Evolutionary conservation across 1,140 invertebrate species (phyloP).

Genomic region (Patella vulgata): DNA sequence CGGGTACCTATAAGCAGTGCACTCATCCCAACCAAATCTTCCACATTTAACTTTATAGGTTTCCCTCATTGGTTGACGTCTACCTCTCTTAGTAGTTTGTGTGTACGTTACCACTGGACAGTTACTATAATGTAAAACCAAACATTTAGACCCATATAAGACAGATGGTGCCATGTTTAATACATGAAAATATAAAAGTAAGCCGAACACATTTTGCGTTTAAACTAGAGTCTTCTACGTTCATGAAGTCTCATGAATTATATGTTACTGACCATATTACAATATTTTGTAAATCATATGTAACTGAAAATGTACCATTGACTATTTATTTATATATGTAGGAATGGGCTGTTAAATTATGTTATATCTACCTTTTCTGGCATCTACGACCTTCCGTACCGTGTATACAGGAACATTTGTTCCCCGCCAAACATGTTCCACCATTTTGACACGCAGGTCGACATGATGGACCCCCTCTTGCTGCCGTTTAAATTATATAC

Average conservation of each 20-base stretch:
- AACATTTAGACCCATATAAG: too few relatives aligned
- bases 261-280: too few relatives aligned
- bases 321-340: too few relatives aligned
- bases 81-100: slow-evolving; percentile 10
- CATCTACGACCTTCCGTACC: slow-evolving; percentile 32
- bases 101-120: slow-evolving; percentile 33
- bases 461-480: slow-evolving; percentile 4
- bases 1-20: slow-evolving; percentile 35
- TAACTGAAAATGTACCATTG: too few relatives aligned
- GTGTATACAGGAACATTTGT: slow-evolving; percentile 29
- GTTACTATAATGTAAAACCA: slow-evolving; percentile 13
- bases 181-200: too few relatives aligned
- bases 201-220: too few relatives aligned
- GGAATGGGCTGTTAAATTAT: too few relatives aligned
- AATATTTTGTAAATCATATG: too few relatives aligned
- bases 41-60: slow-evolving; percentile 30
- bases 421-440: slow-evolving; percentile 30
- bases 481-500: too few relatives aligned
- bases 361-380: slow-evolving; percentile 30
- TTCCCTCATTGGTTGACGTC: slow-evolving; percentile 23
- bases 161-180: too few relatives aligned
- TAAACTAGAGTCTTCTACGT: too few relatives aligned
- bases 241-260: too few relatives aligned
- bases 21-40: slow-evolving; percentile 35
- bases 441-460: slow-evolving; percentile 30